These are phyloP conservation scores for Nebria salina DNA, from an alignment of 2,888 invertebrate species.

Conservation along the genomic window DNA sequence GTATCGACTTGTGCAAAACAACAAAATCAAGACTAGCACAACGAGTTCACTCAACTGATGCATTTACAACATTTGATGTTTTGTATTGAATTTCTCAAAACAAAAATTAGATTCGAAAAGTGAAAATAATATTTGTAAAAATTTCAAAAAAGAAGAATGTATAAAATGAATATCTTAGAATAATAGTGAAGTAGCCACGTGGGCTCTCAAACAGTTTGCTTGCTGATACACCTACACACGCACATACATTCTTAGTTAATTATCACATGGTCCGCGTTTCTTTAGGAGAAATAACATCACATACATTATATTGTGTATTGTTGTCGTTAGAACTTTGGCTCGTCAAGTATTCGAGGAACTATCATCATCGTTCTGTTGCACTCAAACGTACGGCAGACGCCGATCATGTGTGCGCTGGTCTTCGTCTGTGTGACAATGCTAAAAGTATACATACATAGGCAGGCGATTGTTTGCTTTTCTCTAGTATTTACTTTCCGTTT, in stretches of 20 bases:
- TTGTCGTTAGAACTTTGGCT: constrained; percentile 51
- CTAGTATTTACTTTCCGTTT: no score
- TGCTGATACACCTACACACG: neutral
- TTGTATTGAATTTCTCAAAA: no score
- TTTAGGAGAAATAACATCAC: neutral
- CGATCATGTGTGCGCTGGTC: constrained; percentile 31
- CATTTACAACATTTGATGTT: no score
- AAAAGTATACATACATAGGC: neutral
- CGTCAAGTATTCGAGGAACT: constrained; percentile 50
- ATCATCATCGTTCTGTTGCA: constrained; percentile 42
- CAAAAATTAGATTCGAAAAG: no score
- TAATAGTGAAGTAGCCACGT: constrained; percentile 37
- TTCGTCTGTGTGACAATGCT: constrained; percentile 16
- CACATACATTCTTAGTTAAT: constrained; percentile 50
- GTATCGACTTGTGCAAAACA: no score
- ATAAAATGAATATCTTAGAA: no score
- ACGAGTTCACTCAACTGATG: no score
- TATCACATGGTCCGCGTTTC: constrained; percentile 49
- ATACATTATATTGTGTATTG: constrained; percentile 49
- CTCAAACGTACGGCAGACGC: constrained; percentile 43
- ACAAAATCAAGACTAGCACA: no score
- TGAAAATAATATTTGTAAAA: no score
- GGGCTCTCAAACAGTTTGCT: constrained; percentile 43
- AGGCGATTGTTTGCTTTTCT: neutral
- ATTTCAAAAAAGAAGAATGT: no score